A percentile compares a stretch with the other conserved stretches of the same genome.
phyloP scores from a whole-genome alignment of 1,140 invertebrate genomes.

The Galleria mellonella region DNA sequence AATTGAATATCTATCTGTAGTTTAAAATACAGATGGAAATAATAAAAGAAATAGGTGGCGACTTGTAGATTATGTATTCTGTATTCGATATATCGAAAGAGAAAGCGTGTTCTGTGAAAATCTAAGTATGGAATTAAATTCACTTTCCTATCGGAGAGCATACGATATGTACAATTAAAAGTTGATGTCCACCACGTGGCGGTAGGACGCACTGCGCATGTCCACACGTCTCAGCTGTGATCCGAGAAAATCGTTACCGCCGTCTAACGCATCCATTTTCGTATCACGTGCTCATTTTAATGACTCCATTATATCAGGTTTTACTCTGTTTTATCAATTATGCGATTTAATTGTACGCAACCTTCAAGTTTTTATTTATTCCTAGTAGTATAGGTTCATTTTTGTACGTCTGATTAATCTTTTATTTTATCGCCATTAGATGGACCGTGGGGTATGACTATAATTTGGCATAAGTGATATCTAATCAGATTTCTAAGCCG shows the following conservation, averaged over 20 bases:
- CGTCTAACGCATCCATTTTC: conserved; percentile 24
- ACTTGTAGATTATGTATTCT: conserved; percentile 4
- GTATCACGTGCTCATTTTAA: conserved; percentile 23
- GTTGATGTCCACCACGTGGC: conserved; percentile 43
- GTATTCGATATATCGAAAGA: neutral
- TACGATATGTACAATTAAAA: conserved; percentile 21
- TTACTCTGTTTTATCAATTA: no score
- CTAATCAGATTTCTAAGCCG: no score
- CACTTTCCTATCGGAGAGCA: conserved; percentile 9
- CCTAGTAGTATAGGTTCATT: no score
- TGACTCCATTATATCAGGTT: neutral
- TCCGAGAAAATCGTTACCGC: conserved; percentile 62
- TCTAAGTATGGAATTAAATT: conserved; percentile 1
- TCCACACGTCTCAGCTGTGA: conserved; percentile 51
- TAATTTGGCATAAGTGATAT: no score
- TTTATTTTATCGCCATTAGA: no score
- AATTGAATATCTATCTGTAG: no score
- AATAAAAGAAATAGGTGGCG: no score
- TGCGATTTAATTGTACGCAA: no score
- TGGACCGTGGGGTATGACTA: no score
- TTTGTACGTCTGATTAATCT: no score
- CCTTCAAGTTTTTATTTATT: no score
- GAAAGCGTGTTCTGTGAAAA: neutral
- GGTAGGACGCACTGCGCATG: conserved; percentile 37
- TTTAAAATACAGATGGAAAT: no score